Evolutionary conservation across 2,888 invertebrate species (phyloP).

Genomic region (Spialia ferax): DNA sequence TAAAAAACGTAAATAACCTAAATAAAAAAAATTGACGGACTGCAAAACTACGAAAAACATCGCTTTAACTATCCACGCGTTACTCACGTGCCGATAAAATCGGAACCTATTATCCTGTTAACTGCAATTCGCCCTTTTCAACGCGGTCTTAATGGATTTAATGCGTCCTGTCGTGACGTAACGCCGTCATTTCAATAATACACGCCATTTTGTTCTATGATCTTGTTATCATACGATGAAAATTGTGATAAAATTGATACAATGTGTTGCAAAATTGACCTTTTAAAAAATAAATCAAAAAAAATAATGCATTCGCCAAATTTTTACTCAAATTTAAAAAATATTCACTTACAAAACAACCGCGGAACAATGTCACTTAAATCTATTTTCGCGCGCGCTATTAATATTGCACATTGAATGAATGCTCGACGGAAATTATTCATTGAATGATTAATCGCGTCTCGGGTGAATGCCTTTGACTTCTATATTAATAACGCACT

Average conservation of each 20-base stretch:
- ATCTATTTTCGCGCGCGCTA: constrained; percentile 32
- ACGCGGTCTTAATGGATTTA: constrained; percentile 68
- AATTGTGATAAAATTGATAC: neutral
- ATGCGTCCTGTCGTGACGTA: constrained; percentile 61
- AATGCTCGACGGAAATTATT: constrained; percentile 29
- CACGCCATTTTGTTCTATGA: constrained; percentile 65
- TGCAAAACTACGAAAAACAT: neutral
- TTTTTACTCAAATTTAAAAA: neutral
- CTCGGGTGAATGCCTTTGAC: constrained; percentile 31
- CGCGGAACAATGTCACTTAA: constrained; percentile 5
- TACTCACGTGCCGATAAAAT: constrained; percentile 30
- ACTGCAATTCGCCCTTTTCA: constrained; percentile 63
- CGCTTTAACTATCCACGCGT: constrained; percentile 33
- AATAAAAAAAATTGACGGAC: neutral
- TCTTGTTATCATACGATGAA: neutral
- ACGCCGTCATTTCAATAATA: constrained; percentile 56
- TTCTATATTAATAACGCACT: constrained; percentile 3
- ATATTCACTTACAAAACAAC: neutral
- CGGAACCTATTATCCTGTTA: constrained; percentile 56
- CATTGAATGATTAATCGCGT: constrained; percentile 34
- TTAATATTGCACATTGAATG: constrained; percentile 30
- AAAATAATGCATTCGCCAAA: neutral
- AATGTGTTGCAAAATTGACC: too few species aligned
- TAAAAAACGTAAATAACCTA: constrained; percentile 11
- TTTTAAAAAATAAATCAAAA: neutral